These are phyloP conservation scores for Sesamia nonagrioides DNA, from an alignment of 1,140 invertebrate species.

Conservation along the genomic window DNA sequence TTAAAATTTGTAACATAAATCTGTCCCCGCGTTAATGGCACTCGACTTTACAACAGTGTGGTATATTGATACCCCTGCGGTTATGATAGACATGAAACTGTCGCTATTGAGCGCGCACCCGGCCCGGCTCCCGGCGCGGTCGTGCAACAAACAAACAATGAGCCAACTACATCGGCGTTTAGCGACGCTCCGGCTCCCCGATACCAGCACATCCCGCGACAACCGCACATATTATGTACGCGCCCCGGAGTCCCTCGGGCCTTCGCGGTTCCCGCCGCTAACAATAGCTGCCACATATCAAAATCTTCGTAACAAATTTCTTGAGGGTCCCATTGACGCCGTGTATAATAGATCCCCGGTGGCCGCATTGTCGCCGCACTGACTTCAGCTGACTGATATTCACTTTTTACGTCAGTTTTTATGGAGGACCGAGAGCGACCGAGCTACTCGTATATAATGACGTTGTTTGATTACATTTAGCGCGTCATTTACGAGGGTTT, in stretches of 20 bases:
- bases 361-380: conserved; percentile 65
- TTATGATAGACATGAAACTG: conserved; percentile 51
- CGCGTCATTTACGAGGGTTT: conserved; percentile 78
- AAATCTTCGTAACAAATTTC: conserved; percentile 81
- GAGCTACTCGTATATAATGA: conserved; percentile 75
- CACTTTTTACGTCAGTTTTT: conserved; percentile 72
- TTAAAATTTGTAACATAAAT: conserved; percentile 55
- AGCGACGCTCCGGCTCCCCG: conserved; percentile 60
- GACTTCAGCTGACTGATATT: conserved; percentile 72
- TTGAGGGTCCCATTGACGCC: conserved; percentile 75
- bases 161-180: conserved; percentile 61
- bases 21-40: conserved; percentile 53
- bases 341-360: conserved; percentile 70
- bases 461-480: conserved; percentile 78
- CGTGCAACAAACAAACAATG: conserved; percentile 61
- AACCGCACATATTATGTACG: conserved; percentile 63
- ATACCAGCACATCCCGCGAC: conserved; percentile 58
- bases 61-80: conserved; percentile 53
- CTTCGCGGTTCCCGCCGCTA: conserved; percentile 39
- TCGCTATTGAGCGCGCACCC: conserved; percentile 54
- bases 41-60: conserved; percentile 59
- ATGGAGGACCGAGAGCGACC: conserved; percentile 57
- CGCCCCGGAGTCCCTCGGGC: conserved; percentile 37
- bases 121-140: conserved; percentile 45
- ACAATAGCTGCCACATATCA: conserved; percentile 75